Evolutionary conservation across 2,113 vertebrate species (phyloP).

Genomic region (Alligator sinensis): DNA sequence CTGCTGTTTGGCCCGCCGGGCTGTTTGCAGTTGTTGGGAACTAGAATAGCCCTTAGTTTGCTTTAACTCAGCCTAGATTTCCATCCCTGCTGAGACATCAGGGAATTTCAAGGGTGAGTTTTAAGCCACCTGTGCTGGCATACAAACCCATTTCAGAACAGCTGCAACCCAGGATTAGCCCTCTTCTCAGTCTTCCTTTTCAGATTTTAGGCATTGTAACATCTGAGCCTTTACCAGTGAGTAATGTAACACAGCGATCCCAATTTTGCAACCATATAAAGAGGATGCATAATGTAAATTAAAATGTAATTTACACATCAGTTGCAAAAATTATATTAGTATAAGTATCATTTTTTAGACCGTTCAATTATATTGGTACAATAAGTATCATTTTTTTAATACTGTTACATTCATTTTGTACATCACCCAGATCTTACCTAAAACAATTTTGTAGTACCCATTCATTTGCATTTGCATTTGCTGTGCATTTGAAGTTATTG

Average conservation of each 20-base stretch:
- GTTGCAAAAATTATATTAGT: not conserved
- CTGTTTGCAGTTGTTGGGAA: accelerated
- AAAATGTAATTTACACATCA: not conserved
- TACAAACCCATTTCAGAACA: not conserved
- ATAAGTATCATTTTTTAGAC: not conserved
- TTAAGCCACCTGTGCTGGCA: not conserved
- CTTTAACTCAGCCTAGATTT: not conserved
- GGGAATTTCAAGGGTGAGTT: not conserved
- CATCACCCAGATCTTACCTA: not conserved
- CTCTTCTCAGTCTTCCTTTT: not conserved
- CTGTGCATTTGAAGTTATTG: not conserved
- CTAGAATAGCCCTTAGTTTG: not conserved
- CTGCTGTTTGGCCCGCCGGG: not conserved
- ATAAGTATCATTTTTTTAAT: accelerated
- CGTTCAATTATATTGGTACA: not conserved
- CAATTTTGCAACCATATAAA: not conserved
- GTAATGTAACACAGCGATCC: not conserved
- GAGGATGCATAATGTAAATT: not conserved
- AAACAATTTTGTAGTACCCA: not conserved
- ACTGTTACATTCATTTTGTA: not conserved
- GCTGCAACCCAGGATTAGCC: not conserved
- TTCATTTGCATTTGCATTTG: not conserved
- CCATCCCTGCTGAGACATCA: not conserved
- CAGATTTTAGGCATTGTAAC: not conserved
- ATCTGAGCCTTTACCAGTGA: not conserved